Conservation (phyloP, 2,888 invertebrate species). For the Eupithecia abbreviata region DNA sequence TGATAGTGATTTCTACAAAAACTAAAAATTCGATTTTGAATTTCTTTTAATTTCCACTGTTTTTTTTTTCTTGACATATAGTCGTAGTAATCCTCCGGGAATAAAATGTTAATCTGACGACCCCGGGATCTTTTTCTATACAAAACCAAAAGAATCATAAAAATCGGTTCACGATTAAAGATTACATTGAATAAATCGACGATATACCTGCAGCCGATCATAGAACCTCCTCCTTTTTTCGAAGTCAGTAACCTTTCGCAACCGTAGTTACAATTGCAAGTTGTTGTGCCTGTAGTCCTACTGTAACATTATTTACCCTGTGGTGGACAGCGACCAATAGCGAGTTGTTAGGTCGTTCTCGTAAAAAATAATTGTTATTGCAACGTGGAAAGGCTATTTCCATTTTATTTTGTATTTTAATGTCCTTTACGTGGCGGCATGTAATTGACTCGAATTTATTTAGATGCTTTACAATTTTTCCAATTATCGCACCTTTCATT, state of each 20-base stretch:
- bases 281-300: background rate
- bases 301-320: conserved; percentile 13
- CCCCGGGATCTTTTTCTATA: too few relatives aligned
- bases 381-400: conserved; percentile 43
- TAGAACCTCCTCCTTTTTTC: background rate
- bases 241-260: background rate
- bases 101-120: too few relatives aligned
- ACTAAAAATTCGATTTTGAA: too few relatives aligned
- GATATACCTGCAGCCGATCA: background rate
- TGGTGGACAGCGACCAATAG: conserved; percentile 20
- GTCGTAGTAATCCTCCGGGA: too few relatives aligned
- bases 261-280: background rate
- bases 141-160: background rate
- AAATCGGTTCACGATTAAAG: too few relatives aligned
- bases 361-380: conserved; percentile 56
- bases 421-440: conserved; percentile 41
- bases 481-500: conserved; percentile 27
- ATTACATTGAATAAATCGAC: too few relatives aligned
- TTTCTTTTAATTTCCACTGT: too few relatives aligned
- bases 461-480: conserved; percentile 32
- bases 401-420: conserved; percentile 47
- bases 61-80: too few relatives aligned
- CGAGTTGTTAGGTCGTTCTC: conserved; percentile 28
- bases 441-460: conserved; percentile 44
- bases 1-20: too few relatives aligned